Conservation (phyloP, 2,113 vertebrate species). For the Epinephelus cyanopodus region DNA sequence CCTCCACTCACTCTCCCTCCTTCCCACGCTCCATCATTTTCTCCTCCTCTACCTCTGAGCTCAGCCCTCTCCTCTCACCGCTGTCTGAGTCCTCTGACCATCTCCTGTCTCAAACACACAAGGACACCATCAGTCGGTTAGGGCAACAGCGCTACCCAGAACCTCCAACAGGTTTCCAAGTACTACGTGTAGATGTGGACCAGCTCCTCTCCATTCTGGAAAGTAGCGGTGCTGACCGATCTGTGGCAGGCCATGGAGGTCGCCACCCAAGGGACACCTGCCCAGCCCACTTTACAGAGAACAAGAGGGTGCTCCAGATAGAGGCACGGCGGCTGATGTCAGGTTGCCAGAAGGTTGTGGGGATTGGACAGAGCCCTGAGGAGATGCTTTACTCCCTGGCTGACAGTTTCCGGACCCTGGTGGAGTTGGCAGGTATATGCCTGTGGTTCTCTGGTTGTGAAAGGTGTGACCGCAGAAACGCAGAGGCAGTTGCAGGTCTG, state of each 20-base stretch:
- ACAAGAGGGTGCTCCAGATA: slow-evolving; percentile 87
- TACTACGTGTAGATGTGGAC: slow-evolving; percentile 85
- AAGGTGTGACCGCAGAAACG: slow-evolving; percentile 87
- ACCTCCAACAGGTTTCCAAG: slow-evolving; percentile 86
- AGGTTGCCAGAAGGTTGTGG: slow-evolving; percentile 90
- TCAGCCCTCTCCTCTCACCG: slow-evolving; percentile 83
- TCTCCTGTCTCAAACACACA: slow-evolving; percentile 71
- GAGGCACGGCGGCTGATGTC: slow-evolving; percentile 89
- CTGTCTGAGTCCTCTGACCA: slow-evolving; percentile 60
- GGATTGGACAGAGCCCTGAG: slow-evolving; percentile 85
- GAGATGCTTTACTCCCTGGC: slow-evolving; percentile 86
- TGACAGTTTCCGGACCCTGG: slow-evolving; percentile 89
- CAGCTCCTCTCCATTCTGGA: slow-evolving; percentile 78
- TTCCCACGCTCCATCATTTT: slow-evolving; percentile 74
- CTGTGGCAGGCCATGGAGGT: slow-evolving; percentile 69
- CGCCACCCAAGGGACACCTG: slow-evolving; percentile 88
- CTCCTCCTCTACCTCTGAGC: slow-evolving; percentile 78
- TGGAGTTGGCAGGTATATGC: slow-evolving; percentile 88
- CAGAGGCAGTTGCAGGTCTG: slow-evolving; percentile 85
- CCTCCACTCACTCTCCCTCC: slow-evolving; percentile 83
- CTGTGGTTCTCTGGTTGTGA: slow-evolving; percentile 92
- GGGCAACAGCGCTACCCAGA: slow-evolving; percentile 78
- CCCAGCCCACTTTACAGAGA: slow-evolving; percentile 87
- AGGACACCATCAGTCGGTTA: slow-evolving; percentile 83
- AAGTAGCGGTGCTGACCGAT: slow-evolving; percentile 73